phyloP scores from a whole-genome alignment of 2,113 vertebrate genomes.

The Pteronura brasiliensis region DNA sequence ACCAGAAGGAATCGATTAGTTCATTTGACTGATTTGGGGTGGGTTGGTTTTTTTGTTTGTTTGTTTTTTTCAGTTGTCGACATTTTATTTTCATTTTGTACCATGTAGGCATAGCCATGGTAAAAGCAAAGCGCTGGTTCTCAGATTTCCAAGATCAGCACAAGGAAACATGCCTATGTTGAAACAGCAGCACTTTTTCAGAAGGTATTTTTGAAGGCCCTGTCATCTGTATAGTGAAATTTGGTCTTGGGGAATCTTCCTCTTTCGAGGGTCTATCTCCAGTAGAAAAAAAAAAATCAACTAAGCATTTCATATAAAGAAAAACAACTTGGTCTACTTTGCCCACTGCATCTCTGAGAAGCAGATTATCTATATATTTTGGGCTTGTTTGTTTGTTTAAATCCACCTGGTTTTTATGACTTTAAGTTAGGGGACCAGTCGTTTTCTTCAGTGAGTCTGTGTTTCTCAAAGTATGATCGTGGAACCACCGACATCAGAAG shows the following conservation, averaged over 20 bases:
- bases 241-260: not conserved
- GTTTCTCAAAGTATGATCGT: not conserved
- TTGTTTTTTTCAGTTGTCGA: not conserved
- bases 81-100: not conserved
- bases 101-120: not conserved
- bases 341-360: not conserved
- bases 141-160: not conserved
- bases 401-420: not conserved
- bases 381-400: not conserved
- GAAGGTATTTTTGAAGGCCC: not conserved
- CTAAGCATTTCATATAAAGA: not conserved
- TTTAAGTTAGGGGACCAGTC: not conserved
- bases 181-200: not conserved
- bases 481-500: not conserved
- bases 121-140: not conserved
- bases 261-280: not conserved
- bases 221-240: not conserved
- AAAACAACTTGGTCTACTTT: not conserved
- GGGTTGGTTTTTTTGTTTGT: not conserved
- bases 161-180: not conserved
- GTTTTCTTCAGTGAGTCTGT: not conserved
- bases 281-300: not conserved
- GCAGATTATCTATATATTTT: not conserved
- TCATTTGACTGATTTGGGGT: not conserved
- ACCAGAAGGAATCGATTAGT: not conserved